Percentiles rank a stretch among this genome's conserved stretches.
phyloP scores from a whole-genome alignment of 2,888 invertebrate genomes.

The Drymonia ruficornis region DNA sequence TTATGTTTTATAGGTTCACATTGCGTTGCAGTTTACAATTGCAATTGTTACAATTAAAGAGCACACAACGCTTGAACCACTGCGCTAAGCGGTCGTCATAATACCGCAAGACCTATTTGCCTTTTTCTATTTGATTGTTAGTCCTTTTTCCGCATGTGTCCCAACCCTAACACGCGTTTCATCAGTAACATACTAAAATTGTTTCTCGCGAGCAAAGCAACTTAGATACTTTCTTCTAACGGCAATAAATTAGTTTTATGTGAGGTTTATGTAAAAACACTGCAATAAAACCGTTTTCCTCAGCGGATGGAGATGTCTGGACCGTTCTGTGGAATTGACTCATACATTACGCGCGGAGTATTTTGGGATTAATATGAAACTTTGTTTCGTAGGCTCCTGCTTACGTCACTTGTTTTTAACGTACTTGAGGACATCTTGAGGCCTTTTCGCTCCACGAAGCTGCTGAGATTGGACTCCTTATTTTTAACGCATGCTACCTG shows the following conservation, averaged over 20 bases:
- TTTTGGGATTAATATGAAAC: slow-evolving; percentile 25
- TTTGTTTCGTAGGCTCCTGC: background rate
- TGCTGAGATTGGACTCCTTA: too few species aligned
- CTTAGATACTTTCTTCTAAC: slow-evolving; percentile 31
- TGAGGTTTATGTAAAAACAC: slow-evolving; percentile 69
- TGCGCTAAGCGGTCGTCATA: too few species aligned
- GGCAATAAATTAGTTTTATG: slow-evolving; percentile 71
- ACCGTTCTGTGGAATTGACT: slow-evolving; percentile 44
- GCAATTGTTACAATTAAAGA: too few species aligned
- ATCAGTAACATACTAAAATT: slow-evolving; percentile 15
- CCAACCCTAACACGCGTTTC: background rate
- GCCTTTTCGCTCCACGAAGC: too few species aligned
- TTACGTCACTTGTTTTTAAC: background rate
- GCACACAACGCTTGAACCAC: too few species aligned
- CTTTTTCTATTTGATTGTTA: background rate
- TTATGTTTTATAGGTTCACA: background rate
- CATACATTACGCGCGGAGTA: slow-evolving; percentile 25
- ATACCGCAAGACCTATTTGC: too few species aligned
- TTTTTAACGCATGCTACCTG: too few species aligned
- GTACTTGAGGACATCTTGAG: too few species aligned
- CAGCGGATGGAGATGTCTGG: slow-evolving; percentile 51
- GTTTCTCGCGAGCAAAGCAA: slow-evolving; percentile 16
- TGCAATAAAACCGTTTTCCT: slow-evolving; percentile 64
- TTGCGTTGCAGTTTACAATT: background rate
- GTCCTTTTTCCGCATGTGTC: background rate